Conservation (phyloP, 2,113 vertebrate genomes). For the Coptodon bakossiorum region DNA sequence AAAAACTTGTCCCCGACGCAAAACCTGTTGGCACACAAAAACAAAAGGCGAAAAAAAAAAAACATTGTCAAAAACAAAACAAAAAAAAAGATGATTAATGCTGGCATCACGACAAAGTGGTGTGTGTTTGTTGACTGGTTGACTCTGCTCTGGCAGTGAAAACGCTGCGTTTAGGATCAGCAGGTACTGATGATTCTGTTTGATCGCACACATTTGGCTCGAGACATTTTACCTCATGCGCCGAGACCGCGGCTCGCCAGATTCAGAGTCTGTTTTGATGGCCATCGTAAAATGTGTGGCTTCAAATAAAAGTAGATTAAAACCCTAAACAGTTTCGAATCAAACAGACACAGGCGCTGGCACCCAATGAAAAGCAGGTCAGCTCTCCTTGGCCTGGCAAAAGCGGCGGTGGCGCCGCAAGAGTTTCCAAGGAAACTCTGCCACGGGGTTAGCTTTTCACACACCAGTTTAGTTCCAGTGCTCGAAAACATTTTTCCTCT, state of each 20-base stretch:
- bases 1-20: constrained; percentile 99
- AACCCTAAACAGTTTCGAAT: constrained; percentile 34
- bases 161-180: constrained; percentile 16
- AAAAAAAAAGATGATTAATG: not conserved
- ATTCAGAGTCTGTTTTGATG: constrained; percentile 40
- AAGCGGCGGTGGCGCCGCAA: not conserved
- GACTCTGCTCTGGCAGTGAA: not conserved
- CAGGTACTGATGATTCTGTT: constrained; percentile 1
- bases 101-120: not conserved
- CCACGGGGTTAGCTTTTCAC: constrained; percentile 39
- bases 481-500: constrained; percentile 42
- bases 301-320: constrained; percentile 51
- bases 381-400: constrained; percentile 39
- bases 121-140: not conserved
- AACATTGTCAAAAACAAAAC: constrained; percentile 15
- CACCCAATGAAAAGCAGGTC: constrained; percentile 46
- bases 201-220: constrained; percentile 24
- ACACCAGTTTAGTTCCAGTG: constrained; percentile 44
- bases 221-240: not conserved
- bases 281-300: constrained; percentile 33
- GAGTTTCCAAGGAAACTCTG: constrained; percentile 60
- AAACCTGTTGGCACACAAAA: constrained; percentile 80
- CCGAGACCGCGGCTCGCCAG: not conserved
- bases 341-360: constrained; percentile 34
- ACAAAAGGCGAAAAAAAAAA: not conserved